A percentile compares a stretch with the other conserved stretches of the same genome.
These are phyloP conservation scores for Papilio polyxenes DNA, from an alignment of 1,140 invertebrate genomes.

Conservation along the genomic window DNA sequence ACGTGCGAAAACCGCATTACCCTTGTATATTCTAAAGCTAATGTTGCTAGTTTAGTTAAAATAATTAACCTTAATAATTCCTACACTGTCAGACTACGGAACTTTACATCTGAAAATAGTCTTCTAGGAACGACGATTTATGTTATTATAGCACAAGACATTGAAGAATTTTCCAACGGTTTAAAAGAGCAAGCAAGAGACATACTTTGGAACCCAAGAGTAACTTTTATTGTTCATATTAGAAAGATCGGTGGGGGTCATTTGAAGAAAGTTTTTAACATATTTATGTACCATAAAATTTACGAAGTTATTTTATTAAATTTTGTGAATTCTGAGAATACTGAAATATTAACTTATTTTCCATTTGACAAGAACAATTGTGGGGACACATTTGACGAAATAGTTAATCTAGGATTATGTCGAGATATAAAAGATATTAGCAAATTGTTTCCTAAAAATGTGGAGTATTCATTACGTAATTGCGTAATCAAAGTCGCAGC, in stretches of 20 bases:
- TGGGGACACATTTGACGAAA: conserved; percentile 43
- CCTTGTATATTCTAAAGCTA: background rate
- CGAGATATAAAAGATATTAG: conserved; percentile 29
- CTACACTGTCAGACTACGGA: conserved; percentile 43
- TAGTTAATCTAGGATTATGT: conserved; percentile 47
- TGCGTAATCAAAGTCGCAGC: conserved; percentile 52
- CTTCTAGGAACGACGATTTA: conserved; percentile 46
- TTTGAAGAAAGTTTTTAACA: conserved; percentile 43
- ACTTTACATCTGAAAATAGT: conserved; percentile 41
- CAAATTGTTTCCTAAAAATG: conserved; percentile 44
- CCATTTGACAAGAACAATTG: conserved; percentile 50
- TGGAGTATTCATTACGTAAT: conserved; percentile 39
- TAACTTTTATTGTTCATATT: conserved; percentile 47
- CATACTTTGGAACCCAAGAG: conserved; percentile 53
- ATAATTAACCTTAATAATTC: conserved; percentile 39
- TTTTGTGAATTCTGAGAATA: conserved; percentile 32
- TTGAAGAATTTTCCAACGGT: conserved; percentile 40
- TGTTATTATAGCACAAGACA: conserved; percentile 44
- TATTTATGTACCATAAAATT: conserved; percentile 46
- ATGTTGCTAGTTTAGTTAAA: conserved; percentile 24
- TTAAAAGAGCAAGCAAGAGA: conserved; percentile 46
- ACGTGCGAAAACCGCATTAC: background rate
- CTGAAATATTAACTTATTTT: conserved; percentile 48
- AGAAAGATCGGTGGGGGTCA: conserved; percentile 27
- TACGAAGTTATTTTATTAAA: conserved; percentile 47